phyloP scores from a whole-genome alignment of 2,888 invertebrate species.

The Trypoxylon attenuatum region DNA sequence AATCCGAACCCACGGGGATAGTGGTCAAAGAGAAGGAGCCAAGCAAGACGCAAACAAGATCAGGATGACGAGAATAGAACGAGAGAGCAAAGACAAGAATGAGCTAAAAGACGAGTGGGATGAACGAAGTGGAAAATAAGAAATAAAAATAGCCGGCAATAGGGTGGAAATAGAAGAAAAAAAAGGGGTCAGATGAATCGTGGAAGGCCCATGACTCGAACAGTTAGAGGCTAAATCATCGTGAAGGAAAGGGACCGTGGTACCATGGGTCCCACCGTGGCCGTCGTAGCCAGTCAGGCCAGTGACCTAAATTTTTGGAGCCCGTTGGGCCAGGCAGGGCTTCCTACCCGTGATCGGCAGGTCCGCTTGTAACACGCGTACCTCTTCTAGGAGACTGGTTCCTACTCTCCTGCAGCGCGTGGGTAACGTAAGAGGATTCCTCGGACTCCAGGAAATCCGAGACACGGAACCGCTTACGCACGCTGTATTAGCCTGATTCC shows the following conservation, averaged over 20 bases:
- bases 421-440: slow-evolving; percentile 31
- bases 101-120: background rate
- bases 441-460: slow-evolving; percentile 26
- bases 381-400: slow-evolving; percentile 36
- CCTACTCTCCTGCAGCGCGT: slow-evolving; percentile 23
- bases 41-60: background rate
- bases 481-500: slow-evolving; percentile 2
- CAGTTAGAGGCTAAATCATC: slow-evolving; percentile 42
- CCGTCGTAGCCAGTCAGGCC: slow-evolving; percentile 59
- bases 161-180: background rate
- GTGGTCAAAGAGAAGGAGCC: too few species aligned
- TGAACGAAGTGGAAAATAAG: background rate
- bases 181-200: slow-evolving; percentile 24
- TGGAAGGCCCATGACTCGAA: slow-evolving; percentile 26
- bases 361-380: slow-evolving; percentile 15
- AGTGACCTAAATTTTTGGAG: slow-evolving; percentile 71
- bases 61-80: background rate
- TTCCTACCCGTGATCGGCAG: slow-evolving; percentile 33
- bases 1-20: too few species aligned
- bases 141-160: too few species aligned
- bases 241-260: slow-evolving; percentile 28
- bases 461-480: slow-evolving; percentile 8
- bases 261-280: slow-evolving; percentile 32
- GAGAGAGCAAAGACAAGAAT: background rate
- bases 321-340: slow-evolving; percentile 46